Percentiles rank a stretch among this genome's conserved stretches.
phyloP scores from a whole-genome alignment of 30 jellyfish, hydroid and myxozoan genomes.

The Aurelia aurita region DNA sequence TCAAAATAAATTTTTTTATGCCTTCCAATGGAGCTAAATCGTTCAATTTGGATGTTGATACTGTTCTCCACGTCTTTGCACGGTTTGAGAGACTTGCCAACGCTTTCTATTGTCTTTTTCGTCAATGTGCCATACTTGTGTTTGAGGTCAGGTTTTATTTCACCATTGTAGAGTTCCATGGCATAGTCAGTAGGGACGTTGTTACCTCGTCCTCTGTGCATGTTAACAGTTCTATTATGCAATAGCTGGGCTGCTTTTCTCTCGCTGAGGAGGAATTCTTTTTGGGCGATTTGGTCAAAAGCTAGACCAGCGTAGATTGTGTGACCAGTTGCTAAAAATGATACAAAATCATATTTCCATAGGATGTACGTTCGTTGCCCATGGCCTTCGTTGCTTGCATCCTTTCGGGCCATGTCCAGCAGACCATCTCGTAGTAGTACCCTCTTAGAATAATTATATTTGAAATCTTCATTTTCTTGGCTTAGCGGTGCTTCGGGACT shows the following conservation, averaged over 20 bases:
- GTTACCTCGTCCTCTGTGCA: not conserved
- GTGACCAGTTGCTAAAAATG: conserved; percentile 10
- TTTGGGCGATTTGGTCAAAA: not conserved
- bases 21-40: no score
- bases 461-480: no score
- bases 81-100: no score
- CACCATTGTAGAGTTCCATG: no score
- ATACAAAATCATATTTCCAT: not conserved
- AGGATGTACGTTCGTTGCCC: not conserved
- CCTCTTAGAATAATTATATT: no score
- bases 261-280: not conserved
- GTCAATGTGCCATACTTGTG: no score
- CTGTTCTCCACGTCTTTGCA: no score
- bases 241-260: conserved; percentile 2
- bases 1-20: no score
- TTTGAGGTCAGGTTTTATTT: no score
- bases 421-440: not conserved
- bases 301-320: conserved; percentile 10
- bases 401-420: not conserved
- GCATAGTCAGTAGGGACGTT: not conserved
- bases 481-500: no score
- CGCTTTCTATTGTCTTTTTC: no score
- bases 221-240: conserved; percentile 4
- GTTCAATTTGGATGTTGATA: no score
- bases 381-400: conserved; percentile 20